phyloP scores from a whole-genome alignment of 92 coral and sea anemone genomes.

The Palythoa grandis region DNA sequence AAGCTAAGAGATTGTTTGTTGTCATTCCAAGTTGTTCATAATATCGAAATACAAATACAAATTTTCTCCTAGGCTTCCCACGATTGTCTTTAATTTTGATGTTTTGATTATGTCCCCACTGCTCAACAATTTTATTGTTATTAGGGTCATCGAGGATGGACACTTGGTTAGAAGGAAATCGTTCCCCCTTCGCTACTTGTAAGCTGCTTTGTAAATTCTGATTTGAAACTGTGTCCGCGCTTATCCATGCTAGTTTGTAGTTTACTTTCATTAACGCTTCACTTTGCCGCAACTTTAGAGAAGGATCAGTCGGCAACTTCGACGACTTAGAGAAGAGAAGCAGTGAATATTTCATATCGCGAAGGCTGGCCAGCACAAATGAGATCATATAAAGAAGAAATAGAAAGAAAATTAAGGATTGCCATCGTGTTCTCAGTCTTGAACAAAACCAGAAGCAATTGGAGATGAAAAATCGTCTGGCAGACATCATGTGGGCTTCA shows the following conservation, averaged over 20 bases:
- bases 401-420: constrained; percentile 16
- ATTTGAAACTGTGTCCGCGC: constrained; percentile 10
- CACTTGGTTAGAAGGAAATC: constrained; percentile 4
- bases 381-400: constrained; percentile 24
- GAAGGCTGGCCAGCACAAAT: constrained; percentile 30
- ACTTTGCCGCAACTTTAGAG: constrained; percentile 10
- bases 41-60: constrained; percentile 93
- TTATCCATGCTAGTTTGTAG: constrained; percentile 33
- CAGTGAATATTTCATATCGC: constrained; percentile 35
- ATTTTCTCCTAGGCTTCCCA: constrained; percentile 65
- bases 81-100: constrained; percentile 22
- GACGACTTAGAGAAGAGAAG: constrained; percentile 17
- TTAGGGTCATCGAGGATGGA: constrained; percentile 9
- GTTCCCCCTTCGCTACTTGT: constrained; percentile 36
- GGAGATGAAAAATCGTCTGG: constrained; percentile 42
- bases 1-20: constrained; percentile 83
- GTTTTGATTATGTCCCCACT: constrained; percentile 10
- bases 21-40: constrained; percentile 98
- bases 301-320: constrained; percentile 38
- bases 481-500: constrained; percentile 37
- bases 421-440: constrained; percentile 40
- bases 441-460: constrained; percentile 43
- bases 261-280: constrained; percentile 36
- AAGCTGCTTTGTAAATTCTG: constrained; percentile 24
- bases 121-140: constrained; percentile 34